A percentile compares a stretch with the other conserved stretches of the same genome.
phyloP scores from a whole-genome alignment of 2,888 invertebrate species.

The Catocala fraxini region DNA sequence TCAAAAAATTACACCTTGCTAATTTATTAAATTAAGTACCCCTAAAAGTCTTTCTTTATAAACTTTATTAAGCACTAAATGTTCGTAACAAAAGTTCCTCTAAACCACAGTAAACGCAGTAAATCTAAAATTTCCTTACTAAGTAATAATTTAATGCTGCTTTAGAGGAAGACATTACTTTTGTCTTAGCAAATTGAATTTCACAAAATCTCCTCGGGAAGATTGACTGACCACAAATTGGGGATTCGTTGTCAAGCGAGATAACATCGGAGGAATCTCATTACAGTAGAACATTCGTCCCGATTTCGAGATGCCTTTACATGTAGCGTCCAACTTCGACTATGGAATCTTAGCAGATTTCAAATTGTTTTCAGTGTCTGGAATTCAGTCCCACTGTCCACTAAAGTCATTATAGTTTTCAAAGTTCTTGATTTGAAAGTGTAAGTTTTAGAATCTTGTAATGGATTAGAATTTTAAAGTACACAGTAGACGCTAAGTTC shows the following conservation, averaged over 20 bases:
- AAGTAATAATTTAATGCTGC: constrained; percentile 61
- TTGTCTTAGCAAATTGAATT: constrained; percentile 85
- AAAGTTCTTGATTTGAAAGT: neutral
- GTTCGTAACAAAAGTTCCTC: neutral
- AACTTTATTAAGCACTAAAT: neutral
- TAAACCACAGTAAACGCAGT: neutral
- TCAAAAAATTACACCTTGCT: no score
- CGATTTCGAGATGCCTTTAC: constrained; percentile 65
- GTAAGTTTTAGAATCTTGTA: neutral
- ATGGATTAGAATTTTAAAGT: no score
- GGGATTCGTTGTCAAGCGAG: constrained; percentile 83
- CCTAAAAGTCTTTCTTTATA: no score
- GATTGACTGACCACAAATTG: constrained; percentile 87
- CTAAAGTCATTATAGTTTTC: neutral
- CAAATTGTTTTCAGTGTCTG: constrained; percentile 62
- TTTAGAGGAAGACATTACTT: constrained; percentile 72
- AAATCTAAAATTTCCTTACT: constrained; percentile 45
- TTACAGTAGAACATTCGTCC: constrained; percentile 77
- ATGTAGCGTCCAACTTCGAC: constrained; percentile 68
- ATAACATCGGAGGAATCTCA: constrained; percentile 85
- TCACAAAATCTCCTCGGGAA: constrained; percentile 70
- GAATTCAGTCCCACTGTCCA: constrained; percentile 25
- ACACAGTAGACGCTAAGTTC: no score
- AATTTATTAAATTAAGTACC: no score
- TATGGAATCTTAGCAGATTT: constrained; percentile 69